Base-by-base conservation (phyloP, 2,888 invertebrate genomes). In the Oithona nana region DNA sequence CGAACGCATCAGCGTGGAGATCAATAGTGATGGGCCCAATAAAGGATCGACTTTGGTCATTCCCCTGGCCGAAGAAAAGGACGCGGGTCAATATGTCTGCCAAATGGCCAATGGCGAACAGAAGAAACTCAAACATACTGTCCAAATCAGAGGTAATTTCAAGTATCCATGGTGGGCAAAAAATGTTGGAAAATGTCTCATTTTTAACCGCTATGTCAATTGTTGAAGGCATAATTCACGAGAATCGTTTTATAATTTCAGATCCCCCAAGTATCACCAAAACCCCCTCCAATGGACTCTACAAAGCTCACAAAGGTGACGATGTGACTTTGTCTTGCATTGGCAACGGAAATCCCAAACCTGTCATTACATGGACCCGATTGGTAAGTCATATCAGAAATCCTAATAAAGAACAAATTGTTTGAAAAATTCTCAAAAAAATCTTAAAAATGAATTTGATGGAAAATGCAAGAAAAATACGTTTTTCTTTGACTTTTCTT, bases 61-160 rank as follows among this genome's bases (percentile, higher is more conserved):
- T 26, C 26, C 26, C 1, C 24, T 59, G 39, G 59, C 59, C 1
- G 59, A 59, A 50, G 59, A 59, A 13, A 24, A 59, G 24, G 59
- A 59, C 29, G 59, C 59, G 11, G 59, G 59, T n/a, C 59, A 59
- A 28, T 59, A 59, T 28, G 29, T 48, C n/a, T 59, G 59, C 28
- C 50, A 49, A 24, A 24, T 59, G n/a, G 59, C 26, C 20, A 26
- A 22, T 2, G 26, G 13, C n/a, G 29, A 48, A 16, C n/a, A 49
- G 22, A 49, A 48, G n/a, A n/a, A 48, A 13, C 20, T 59, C 22
- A 59, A 59, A 20, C 59, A 59, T 24, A 59, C 59, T n/a, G 59
- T 59, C 28, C 48, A 4, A 3, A 24, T 59, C 11, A 48, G 48
- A 26, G 59, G 59, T 59, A 29, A n/a, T n/a, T n/a, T n/a, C n/a